Evolutionary conservation across 2,888 invertebrate genomes (phyloP).

Genomic region (Cactoblastis cactorum): DNA sequence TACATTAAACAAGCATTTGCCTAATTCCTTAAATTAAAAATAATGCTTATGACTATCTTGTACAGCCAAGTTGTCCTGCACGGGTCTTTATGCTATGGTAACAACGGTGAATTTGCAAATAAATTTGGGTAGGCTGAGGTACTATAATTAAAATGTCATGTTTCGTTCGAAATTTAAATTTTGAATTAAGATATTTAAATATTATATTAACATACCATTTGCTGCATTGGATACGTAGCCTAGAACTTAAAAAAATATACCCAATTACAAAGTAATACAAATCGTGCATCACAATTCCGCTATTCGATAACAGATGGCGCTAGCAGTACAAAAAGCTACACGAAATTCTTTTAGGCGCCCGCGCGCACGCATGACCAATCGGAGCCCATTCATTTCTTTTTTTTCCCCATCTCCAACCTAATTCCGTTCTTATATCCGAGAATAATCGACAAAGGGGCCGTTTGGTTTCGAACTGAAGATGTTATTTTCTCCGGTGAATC

Average conservation of each 20-base stretch:
- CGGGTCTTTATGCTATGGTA: too few species aligned
- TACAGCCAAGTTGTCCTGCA: too few species aligned
- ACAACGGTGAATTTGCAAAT: too few species aligned
- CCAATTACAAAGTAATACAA: background rate
- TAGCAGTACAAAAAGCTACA: constrained; percentile 19
- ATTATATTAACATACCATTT: too few species aligned
- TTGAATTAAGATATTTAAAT: too few species aligned
- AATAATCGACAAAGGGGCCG: constrained; percentile 65
- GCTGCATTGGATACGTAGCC: too few species aligned
- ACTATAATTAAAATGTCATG: too few species aligned
- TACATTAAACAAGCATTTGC: too few species aligned
- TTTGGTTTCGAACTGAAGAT: constrained; percentile 50
- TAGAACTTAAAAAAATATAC: background rate
- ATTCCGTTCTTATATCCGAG: constrained; percentile 65
- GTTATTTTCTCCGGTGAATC: constrained; percentile 33
- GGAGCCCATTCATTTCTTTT: constrained; percentile 43
- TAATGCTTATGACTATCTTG: too few species aligned
- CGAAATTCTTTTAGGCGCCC: constrained; percentile 21
- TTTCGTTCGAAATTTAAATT: too few species aligned
- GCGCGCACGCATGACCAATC: constrained; percentile 42
- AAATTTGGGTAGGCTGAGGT: too few species aligned
- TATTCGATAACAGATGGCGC: constrained; percentile 40
- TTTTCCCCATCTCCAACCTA: constrained; percentile 57
- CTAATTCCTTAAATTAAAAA: too few species aligned
- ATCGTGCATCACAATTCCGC: constrained; percentile 19